Conservation (phyloP, 2,888 invertebrate genomes). For the Meteorus colon region DNA sequence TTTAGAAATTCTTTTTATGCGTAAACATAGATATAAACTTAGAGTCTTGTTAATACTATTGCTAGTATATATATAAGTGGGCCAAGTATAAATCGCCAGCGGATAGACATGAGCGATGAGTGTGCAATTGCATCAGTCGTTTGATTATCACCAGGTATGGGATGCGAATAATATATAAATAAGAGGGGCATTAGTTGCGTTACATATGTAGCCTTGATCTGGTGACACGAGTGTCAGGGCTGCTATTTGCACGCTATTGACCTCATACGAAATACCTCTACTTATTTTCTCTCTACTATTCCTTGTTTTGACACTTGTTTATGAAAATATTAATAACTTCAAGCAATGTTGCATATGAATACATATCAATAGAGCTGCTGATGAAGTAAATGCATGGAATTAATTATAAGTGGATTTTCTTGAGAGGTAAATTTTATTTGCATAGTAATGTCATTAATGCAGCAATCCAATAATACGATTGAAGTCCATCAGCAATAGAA, state of each 20-base stretch:
- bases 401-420: not conserved
- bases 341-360: no score
- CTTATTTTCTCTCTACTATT: not conserved
- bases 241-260: constrained; percentile 40
- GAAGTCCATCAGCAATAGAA: not conserved
- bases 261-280: constrained; percentile 16
- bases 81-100: constrained; percentile 68
- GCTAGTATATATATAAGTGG: constrained; percentile 60
- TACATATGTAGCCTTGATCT: constrained; percentile 40
- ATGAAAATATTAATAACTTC: no score
- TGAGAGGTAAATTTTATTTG: not conserved
- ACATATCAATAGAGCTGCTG: no score
- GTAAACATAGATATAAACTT: constrained; percentile 43
- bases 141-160: constrained; percentile 53
- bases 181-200: constrained; percentile 27
- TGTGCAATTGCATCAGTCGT: constrained; percentile 59
- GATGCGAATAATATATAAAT: constrained; percentile 44
- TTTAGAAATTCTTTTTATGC: constrained; percentile 21
- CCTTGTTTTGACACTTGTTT: no score
- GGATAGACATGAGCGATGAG: constrained; percentile 64
- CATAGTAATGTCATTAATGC: constrained; percentile 20
- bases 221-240: constrained; percentile 27
- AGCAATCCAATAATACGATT: constrained; percentile 28
- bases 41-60: not conserved
- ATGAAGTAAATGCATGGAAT: not conserved